These are phyloP conservation scores for Spinus olivaceus DNA, from an alignment of 2,797 vertebrate genomes.

Conservation along the genomic window DNA sequence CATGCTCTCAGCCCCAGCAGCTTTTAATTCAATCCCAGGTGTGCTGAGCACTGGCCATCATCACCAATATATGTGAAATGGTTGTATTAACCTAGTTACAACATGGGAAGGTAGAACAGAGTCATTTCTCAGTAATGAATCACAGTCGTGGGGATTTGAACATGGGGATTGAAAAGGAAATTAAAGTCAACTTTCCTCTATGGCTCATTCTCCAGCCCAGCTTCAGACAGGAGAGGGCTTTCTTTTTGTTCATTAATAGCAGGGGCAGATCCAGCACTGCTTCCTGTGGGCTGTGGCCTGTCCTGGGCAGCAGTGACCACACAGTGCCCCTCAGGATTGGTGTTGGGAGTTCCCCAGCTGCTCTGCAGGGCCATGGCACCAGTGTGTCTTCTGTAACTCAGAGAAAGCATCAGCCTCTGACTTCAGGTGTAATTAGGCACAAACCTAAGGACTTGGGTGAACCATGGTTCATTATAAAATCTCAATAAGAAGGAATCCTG, in stretches of 20 bases:
- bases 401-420: background rate
- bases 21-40: constrained; percentile 37
- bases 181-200: background rate
- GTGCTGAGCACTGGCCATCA: background rate
- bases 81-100: constrained; percentile 4
- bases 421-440: background rate
- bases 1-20: background rate
- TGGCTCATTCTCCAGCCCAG: background rate
- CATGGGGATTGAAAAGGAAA: background rate
- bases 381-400: background rate
- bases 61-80: background rate
- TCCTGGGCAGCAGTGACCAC: background rate
- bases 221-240: background rate
- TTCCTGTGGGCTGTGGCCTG: fast-evolving
- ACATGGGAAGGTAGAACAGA: background rate
- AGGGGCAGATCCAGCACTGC: background rate
- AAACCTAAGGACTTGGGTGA: background rate
- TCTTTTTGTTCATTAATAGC: background rate
- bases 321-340: fast-evolving
- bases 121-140: constrained; percentile 27
- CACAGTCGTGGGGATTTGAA: constrained; percentile 6
- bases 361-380: background rate
- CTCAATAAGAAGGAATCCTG: background rate
- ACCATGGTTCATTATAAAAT: background rate
- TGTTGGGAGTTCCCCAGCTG: background rate